These are phyloP conservation scores for Macrosoma leucophasiata DNA, from an alignment of 2,888 invertebrate genomes.

Conservation along the genomic window DNA sequence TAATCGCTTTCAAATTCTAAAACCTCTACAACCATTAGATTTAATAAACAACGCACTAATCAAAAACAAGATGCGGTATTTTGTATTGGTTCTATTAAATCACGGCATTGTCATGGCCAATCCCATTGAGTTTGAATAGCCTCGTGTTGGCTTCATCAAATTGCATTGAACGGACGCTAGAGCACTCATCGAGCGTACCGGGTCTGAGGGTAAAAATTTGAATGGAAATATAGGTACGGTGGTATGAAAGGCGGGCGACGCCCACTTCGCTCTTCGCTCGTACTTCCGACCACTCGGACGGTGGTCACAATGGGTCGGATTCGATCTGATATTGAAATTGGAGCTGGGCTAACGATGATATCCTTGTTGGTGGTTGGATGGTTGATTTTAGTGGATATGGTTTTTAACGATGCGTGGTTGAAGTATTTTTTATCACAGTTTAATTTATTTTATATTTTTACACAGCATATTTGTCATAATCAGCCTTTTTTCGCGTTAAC, in stretches of 20 bases:
- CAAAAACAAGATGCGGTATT: conserved; percentile 35
- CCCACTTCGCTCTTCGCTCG: conserved; percentile 43
- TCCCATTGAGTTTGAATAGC: conserved; percentile 61
- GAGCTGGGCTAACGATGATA: conserved; percentile 45
- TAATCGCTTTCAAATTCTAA: too few relatives aligned
- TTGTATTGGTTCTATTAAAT: conserved; percentile 60
- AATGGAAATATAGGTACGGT: conserved; percentile 60
- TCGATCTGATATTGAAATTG: conserved; percentile 67
- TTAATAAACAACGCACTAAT: conserved; percentile 23
- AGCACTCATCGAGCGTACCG: conserved; percentile 62
- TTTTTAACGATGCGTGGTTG: too few relatives aligned
- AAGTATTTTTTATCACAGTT: too few relatives aligned
- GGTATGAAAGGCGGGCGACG: conserved; percentile 44
- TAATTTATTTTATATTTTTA: too few relatives aligned
- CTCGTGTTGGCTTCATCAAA: conserved; percentile 66
- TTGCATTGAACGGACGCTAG: conserved; percentile 69
- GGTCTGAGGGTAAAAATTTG: conserved; percentile 70
- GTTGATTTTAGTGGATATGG: too few relatives aligned
- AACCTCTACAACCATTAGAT: too few relatives aligned
- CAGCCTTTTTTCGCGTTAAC: too few relatives aligned
- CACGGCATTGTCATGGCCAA: conserved; percentile 61
- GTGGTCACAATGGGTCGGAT: conserved; percentile 54
- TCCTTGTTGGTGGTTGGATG: too few relatives aligned
- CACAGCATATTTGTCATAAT: too few relatives aligned
- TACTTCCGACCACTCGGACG: conserved; percentile 63